phyloP scores from a whole-genome alignment of 2,888 invertebrate species.

The Nymphalis urticae region DNA sequence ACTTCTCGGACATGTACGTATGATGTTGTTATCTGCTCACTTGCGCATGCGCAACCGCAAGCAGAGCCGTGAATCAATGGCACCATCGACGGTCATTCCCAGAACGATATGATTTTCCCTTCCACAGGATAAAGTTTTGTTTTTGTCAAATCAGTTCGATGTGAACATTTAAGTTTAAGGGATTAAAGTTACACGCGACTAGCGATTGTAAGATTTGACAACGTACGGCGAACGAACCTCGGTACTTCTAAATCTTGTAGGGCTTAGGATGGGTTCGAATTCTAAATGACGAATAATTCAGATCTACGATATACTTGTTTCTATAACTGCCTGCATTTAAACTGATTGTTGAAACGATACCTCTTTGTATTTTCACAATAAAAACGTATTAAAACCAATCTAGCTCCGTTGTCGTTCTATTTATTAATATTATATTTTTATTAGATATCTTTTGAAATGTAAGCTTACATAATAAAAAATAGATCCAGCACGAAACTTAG shows the following conservation, averaged over 20 bases:
- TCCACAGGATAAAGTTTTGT: slow-evolving; percentile 45
- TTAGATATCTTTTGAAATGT: too few relatives aligned
- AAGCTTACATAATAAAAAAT: background rate
- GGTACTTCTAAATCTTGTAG: too few relatives aligned
- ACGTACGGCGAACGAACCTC: background rate
- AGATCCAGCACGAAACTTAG: background rate
- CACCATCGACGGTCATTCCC: slow-evolving; percentile 47
- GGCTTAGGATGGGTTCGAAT: too few relatives aligned
- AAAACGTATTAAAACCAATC: too few relatives aligned
- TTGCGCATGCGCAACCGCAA: slow-evolving; percentile 33
- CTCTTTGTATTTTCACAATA: too few relatives aligned
- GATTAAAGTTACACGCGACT: slow-evolving; percentile 9
- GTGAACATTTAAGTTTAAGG: slow-evolving; percentile 11
- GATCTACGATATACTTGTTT: too few relatives aligned
- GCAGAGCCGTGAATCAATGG: slow-evolving; percentile 48
- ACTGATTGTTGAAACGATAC: too few relatives aligned
- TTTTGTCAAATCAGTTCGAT: slow-evolving; percentile 40
- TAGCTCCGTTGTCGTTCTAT: too few relatives aligned
- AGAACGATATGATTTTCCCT: slow-evolving; percentile 49
- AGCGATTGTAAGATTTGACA: background rate
- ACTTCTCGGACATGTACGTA: slow-evolving; percentile 20
- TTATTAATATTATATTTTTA: too few relatives aligned
- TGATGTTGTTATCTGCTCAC: background rate
- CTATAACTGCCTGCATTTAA: too few relatives aligned
- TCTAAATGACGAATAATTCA: too few relatives aligned